These are phyloP conservation scores for Buceros bicornis DNA, from an alignment of 2,797 vertebrate species.

Conservation along the genomic window DNA sequence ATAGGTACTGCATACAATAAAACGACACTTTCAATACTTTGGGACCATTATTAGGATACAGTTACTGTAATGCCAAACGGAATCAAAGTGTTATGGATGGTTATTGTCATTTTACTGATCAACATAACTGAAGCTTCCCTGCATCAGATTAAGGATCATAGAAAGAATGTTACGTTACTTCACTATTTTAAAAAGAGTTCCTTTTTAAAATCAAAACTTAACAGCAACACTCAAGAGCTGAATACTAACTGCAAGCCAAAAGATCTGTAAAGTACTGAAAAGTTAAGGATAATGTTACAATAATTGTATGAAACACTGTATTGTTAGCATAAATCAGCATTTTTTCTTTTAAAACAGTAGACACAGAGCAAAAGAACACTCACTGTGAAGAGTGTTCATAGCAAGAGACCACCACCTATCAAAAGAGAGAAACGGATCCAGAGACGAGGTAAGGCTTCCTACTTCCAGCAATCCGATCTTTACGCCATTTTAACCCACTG, in stretches of 20 bases:
- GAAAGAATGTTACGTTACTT: background rate
- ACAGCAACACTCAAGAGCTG: background rate
- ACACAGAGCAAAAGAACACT: background rate
- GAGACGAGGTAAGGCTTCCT: background rate
- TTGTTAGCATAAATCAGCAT: background rate
- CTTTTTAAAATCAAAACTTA: background rate
- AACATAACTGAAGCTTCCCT: background rate
- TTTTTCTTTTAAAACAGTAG: background rate
- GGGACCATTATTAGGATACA: background rate
- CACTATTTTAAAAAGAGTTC: background rate
- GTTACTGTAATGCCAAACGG: background rate
- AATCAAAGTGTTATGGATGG: background rate
- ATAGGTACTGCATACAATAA: background rate
- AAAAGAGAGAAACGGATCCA: background rate
- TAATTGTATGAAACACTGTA: background rate
- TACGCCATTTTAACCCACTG: background rate
- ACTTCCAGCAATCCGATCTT: background rate
- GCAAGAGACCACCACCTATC: background rate
- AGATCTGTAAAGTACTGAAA: background rate
- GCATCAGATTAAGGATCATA: background rate
- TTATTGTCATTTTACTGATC: background rate
- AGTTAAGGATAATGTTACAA: background rate
- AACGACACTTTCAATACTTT: background rate
- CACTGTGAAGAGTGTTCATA: background rate
- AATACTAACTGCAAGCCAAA: background rate